Evolutionary conservation across 2,113 vertebrate species (phyloP), one percentile per base, ranked within the genome.

Genomic region (Macrotis lagotis): DNA sequence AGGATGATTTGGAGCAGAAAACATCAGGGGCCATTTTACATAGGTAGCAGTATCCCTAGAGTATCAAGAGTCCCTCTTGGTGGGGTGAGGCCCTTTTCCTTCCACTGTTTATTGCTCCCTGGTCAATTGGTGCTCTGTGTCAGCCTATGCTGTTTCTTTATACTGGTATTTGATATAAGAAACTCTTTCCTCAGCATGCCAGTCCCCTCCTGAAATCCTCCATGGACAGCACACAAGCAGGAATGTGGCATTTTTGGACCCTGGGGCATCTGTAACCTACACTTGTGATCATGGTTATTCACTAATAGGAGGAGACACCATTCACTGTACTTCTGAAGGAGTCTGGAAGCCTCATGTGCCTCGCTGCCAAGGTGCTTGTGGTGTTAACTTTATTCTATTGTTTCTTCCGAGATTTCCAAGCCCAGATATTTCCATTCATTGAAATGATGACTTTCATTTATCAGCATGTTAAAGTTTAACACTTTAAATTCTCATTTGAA

Each of bases 251-350:
- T 91, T 0, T 48, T 97, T 96, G 92, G 92, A 93, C 1, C 94
- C 97, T 51, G 97, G 97, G 28, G 92, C 97, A 88, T 96, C 95
- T 7, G n/a, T 97, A 91, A 97, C 53, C 51, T 98, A 98, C 0
- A 94, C 55, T 51, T 98, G 98, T 96, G 48, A 96, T 44, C 92
- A 52, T n/a, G 97, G 97, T 52, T 98, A 97, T 53, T 74, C 11
- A n/a, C 94, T 97, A 14, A 91, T 93, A 28, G 96, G 97, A 66
- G 51, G 92, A 53, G 94, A 90, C 53, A 92, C 94, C 59, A 90
- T 98, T 52, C 53, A 0, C 3, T 98, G 98, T 59, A 93, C 96
- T 26, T 25, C 91, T 47, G 95, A 96, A 0, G 97, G 98, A n/a
- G 55, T 49, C 25, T 98, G 97, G 97, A 95, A 3, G 25, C 91